Base-by-base conservation (phyloP, 2,797 vertebrate genomes). In the Ispidina lecontei region DNA sequence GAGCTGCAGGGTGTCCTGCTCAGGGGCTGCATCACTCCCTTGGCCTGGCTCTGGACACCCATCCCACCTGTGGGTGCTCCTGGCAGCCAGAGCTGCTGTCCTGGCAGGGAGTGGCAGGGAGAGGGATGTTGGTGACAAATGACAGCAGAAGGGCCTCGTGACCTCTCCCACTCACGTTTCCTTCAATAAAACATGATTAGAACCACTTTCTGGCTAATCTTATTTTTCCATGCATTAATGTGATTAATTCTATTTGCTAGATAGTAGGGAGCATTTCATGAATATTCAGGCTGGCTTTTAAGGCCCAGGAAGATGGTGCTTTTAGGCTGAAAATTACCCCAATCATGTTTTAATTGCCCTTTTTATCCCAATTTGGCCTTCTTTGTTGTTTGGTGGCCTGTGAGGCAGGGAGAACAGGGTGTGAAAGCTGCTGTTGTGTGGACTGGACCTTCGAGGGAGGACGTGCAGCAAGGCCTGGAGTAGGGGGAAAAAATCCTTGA, bases 191-290 rank as follows among this genome's bases (percentile, higher is more conserved):
- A 67, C 89, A 52, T 90, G 73, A 83, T 93, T 89, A 25, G 67
- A 90, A 37, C 64, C 23, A 1, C 74, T 91, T 87, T 76, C 54
- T 72, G 70, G 22, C 86, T 96, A 88, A 56, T 91, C 60, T 86
- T 14, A 18, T 47, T 84, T 89, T 90, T 65, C 91, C 43, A 6
- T 82, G 71, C 84, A 85, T 96, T 96, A 90, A 82, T 64, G 12
- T 26, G 82, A 96, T 94, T 82, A 93, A 96, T 96, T 94, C 84
- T 91, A 31, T 95, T 96, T 94, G 83, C 91, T 69, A 39, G 70
- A 13, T 7, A 41, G 78, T 28, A 23, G 31, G 74, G 79, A 72
- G 56, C 76, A 47, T 64, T 72, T 60, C 17, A 55, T 93, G 85
- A 91, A 67, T 87, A 84, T 93, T 80, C 87, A 89, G 56, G 18